A percentile compares a stretch with the other conserved stretches of the same genome.
Conservation (phyloP, 2,113 vertebrate genomes). For the Pardalotus punctatus region DNA sequence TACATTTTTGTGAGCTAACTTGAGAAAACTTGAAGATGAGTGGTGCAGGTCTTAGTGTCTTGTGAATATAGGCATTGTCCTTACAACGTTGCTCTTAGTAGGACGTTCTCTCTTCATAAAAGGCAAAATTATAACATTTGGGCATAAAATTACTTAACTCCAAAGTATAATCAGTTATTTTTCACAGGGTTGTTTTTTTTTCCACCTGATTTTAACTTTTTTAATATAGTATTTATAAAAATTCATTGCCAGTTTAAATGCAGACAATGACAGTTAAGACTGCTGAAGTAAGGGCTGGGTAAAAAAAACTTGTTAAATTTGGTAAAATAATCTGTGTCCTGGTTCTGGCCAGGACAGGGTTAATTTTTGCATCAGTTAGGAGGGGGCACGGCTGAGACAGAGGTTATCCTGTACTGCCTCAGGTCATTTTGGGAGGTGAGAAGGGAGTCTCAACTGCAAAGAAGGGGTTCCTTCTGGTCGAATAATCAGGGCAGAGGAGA, state of each 20-base stretch:
- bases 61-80: neutral
- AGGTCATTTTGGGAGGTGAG: accelerated
- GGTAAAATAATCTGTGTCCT: neutral
- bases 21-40: neutral
- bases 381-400: neutral
- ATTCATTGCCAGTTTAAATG: neutral
- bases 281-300: neutral
- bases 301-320: neutral
- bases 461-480: neutral
- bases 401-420: neutral
- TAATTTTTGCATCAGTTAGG: neutral
- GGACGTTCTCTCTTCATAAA: neutral
- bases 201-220: neutral
- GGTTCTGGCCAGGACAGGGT: neutral
- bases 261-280: neutral
- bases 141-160: neutral
- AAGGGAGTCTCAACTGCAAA: accelerated
- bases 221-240: neutral
- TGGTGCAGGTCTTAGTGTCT: neutral
- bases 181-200: neutral
- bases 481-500: neutral
- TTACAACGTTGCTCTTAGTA: neutral
- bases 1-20: neutral
- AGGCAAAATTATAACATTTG: neutral
- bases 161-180: neutral